Base-by-base conservation (phyloP, 2,113 vertebrate genomes). In the Upupa epops region DNA sequence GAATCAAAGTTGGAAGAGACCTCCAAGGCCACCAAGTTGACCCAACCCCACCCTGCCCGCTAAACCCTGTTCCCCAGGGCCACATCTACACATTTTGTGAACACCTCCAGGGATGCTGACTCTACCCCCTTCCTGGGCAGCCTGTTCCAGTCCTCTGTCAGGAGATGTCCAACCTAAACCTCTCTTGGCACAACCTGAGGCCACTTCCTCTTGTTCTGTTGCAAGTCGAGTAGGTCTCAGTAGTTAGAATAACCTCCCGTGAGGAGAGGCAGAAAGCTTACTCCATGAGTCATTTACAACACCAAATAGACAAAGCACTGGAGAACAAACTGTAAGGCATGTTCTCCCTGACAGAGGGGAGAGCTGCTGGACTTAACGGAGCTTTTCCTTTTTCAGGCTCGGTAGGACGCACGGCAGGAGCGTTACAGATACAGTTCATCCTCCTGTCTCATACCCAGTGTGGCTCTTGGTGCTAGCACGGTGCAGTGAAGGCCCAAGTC, bases 261-360 rank as follows among this genome's bases (percentile, higher is more conserved):
- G 4, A 75, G 86, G 87, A 93, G 69, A 89, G 72, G 19, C 89
- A 75, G 90, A 92, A 96, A 93, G 78, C 76, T 90, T 87, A 89
- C 96, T 94, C 56, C 83, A 75, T 91, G 89, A 80, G 80, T 96
- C 96, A 95, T 92, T 96, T 95, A n/a, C n/a, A 92, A 92, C 92
- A 80, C 68, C 32, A 1, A 95, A 91, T 96, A 96, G 94, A 96
- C 92, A 95, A 93, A 92, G 58, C 89, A 95, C 83, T 88, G 22
- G 86, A 95, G 92, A 94, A 95, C 88, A 93, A 95, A 91, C 74
- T 71, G 37, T 61, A 87, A 89, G 64, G 84, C 63, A 31, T 93
- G 59, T 90, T 14, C 65, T 90, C 74, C 66, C 66, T 76, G 86
- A 60, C 66, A 76, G 36, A 84, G 32, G 25, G 40, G 32, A 90